phyloP scores from a whole-genome alignment of 2,888 invertebrate genomes.

The Cosmorhoe ocellata region DNA sequence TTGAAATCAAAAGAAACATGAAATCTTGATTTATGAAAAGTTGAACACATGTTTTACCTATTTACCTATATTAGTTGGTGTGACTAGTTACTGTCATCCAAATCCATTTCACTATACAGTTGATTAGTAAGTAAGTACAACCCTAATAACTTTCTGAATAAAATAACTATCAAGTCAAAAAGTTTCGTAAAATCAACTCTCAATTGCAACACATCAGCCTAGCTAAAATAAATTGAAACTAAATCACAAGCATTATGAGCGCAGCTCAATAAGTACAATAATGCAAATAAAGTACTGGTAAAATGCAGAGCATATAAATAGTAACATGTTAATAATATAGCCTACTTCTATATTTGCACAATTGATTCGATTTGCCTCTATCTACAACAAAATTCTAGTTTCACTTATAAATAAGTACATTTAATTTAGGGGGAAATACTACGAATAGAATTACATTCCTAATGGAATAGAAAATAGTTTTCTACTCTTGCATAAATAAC shows the following conservation, averaged over 20 bases:
- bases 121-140: constrained; percentile 6
- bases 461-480: constrained; percentile 27
- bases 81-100: too few species aligned
- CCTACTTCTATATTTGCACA: constrained; percentile 28
- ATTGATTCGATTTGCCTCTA: constrained; percentile 40
- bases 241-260: constrained; percentile 43
- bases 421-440: constrained; percentile 39
- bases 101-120: constrained; percentile 2
- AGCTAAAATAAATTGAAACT: constrained; percentile 29
- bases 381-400: constrained; percentile 45
- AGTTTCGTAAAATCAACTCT: constrained; percentile 8
- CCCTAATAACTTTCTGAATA: constrained; percentile 14
- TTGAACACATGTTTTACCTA: too few species aligned
- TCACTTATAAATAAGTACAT: constrained; percentile 45
- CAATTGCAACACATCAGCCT: constrained; percentile 7
- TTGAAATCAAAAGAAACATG: too few species aligned
- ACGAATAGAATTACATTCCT: constrained; percentile 38
- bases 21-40: too few species aligned
- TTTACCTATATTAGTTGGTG: too few species aligned
- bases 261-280: constrained; percentile 38
- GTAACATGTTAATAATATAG: constrained; percentile 27
- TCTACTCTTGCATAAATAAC: constrained; percentile 25
- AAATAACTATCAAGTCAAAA: constrained; percentile 19
- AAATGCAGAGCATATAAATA: constrained; percentile 41
- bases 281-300: constrained; percentile 34